phyloP scores from a whole-genome alignment of 2,797 vertebrate species.

The Urophycis tenuis region DNA sequence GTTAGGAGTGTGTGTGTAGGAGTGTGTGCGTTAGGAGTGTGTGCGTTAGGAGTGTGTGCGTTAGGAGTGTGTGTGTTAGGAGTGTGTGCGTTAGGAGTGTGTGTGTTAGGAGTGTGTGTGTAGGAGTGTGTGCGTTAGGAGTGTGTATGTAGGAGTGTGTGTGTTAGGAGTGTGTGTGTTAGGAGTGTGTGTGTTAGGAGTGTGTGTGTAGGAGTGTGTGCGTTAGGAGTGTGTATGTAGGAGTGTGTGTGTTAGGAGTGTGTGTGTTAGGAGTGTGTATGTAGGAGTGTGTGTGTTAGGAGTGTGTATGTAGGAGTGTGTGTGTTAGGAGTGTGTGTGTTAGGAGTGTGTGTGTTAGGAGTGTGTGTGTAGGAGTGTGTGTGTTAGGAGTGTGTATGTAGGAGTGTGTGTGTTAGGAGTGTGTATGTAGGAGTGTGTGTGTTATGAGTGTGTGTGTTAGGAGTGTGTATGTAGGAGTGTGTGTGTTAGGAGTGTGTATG shows the following conservation, averaged over 20 bases:
- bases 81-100: not conserved
- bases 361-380: not conserved
- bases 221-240: not conserved
- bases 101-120: too few species aligned
- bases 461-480: too few species aligned
- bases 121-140: not conserved
- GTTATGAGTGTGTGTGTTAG: not conserved
- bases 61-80: not conserved
- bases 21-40: not conserved
- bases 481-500: not conserved
- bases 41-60: not conserved
- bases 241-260: not conserved
- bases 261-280: too few species aligned
- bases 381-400: not conserved
- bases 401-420: not conserved
- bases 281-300: not conserved
- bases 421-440: not conserved
- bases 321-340: not conserved
- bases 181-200: not conserved
- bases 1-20: not conserved
- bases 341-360: not conserved
- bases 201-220: not conserved
- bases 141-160: not conserved
- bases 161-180: not conserved
- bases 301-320: not conserved